Base-by-base conservation (phyloP, 2,797 vertebrate genomes). In the Neosalanx taihuensis region DNA sequence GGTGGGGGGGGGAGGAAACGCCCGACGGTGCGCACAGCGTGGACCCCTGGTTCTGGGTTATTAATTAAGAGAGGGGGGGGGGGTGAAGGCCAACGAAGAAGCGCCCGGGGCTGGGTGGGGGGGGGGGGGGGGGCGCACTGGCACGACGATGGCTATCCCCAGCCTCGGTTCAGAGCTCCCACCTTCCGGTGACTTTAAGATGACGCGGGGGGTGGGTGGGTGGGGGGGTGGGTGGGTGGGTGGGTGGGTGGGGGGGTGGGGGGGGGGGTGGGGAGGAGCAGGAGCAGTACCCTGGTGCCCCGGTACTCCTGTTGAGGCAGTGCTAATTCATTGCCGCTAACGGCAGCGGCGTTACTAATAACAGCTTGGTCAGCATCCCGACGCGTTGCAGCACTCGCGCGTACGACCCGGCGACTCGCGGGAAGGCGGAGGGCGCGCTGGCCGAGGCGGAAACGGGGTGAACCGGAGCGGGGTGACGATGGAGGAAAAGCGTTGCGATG, bases 311-410 rank as follows among this genome's bases (percentile, higher is more conserved):
- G 87, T 88, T 90, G 85, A 76, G 80, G 72, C 79, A 60, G 77
- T 3, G 81, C 81, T 88, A 88, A 90, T 87, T 87, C 88, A 82
- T 72, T 70, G 84, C 85, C 80, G 77, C 82, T 84, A 74, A 79
- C 10, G 81, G 76, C 77, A 82, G 79, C 81, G 82, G 84, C 57
- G 60, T 64, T 86, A 85, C 87, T 81, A 83, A 84, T 77, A 70
- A 17, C 64, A 70, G 83, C 71, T 79, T 46, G 41, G 75, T 80
- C 76, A 72, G 60, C 76, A 12, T 74, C 78, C 76, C 70, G 76
- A 74, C 78, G 76, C 77, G 79, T 81, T 74, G n/a, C n/a, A 67
- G 73, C 61, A n/a, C 18, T 41, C 29, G 46, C n/a, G n/a, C n/a
- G n/a, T 3, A 2, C 37, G 37, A 41, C 5, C 13, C 10, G 3